Evolutionary conservation across 2,888 invertebrate genomes (phyloP).

Genomic region (Mimachlamys varia): DNA sequence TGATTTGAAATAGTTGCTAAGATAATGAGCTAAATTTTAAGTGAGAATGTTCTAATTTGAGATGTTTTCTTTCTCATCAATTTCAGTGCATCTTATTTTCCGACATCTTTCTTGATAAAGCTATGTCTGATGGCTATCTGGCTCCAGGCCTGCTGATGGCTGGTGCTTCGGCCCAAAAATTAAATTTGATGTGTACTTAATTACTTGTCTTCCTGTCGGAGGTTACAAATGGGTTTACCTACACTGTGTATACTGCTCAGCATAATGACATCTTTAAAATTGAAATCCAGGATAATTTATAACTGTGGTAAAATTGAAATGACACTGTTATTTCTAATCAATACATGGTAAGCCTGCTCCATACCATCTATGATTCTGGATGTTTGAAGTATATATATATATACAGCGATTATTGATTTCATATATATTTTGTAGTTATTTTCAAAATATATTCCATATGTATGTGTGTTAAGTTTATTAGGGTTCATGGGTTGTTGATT

Average conservation of each 20-base stretch:
- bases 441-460: background rate
- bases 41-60: constrained; percentile 50
- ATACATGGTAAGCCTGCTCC: background rate
- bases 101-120: constrained; percentile 16
- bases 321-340: constrained; percentile 4
- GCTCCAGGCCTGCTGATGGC: background rate
- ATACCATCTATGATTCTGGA: background rate
- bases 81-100: constrained; percentile 34
- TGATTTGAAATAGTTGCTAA: constrained; percentile 31
- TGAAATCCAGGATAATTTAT: constrained; percentile 17
- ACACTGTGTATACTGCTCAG: background rate
- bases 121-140: constrained; percentile 22
- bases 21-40: constrained; percentile 41
- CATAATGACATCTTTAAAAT: constrained; percentile 20
- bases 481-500: background rate
- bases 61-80: constrained; percentile 50
- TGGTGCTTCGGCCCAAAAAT: background rate
- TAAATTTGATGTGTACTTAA: constrained; percentile 27
- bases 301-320: constrained; percentile 9
- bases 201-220: background rate
- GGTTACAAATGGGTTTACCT: background rate
- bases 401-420: background rate
- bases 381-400: background rate
- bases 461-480: background rate
- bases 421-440: background rate